Conservation (phyloP, 2,888 invertebrate species). For the Bombyx huttoni region DNA sequence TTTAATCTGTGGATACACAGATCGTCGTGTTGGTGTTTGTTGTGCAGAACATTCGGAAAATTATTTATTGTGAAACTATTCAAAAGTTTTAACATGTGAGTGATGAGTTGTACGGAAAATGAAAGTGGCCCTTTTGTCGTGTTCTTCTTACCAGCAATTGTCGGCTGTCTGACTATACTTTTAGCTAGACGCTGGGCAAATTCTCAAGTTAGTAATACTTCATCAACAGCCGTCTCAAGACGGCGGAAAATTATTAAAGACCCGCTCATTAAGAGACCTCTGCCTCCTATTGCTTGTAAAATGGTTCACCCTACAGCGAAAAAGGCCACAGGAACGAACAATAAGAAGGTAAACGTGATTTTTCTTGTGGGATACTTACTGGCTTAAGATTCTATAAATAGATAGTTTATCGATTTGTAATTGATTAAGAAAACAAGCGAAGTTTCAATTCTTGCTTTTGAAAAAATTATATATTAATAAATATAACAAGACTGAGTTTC, state of each 20-base stretch:
- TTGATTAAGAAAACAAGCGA: too few relatives aligned
- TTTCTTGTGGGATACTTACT: not conserved
- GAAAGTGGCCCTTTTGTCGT: slow-evolving; percentile 71
- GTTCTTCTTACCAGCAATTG: slow-evolving; percentile 67
- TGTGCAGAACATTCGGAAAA: slow-evolving; percentile 2
- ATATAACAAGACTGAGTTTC: too few relatives aligned
- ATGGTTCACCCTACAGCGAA: slow-evolving; percentile 58
- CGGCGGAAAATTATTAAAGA: slow-evolving; percentile 68
- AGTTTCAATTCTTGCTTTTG: too few relatives aligned
- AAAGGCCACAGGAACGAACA: slow-evolving; percentile 36
- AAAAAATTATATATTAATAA: too few relatives aligned
- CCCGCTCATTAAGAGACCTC: slow-evolving; percentile 55
- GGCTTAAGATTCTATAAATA: not conserved
- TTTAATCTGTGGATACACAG: not conserved
- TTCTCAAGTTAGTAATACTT: slow-evolving; percentile 54
- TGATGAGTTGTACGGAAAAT: slow-evolving; percentile 73
- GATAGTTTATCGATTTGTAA: too few relatives aligned
- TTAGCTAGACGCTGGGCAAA: slow-evolving; percentile 64
- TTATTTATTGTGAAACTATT: slow-evolving; percentile 43
- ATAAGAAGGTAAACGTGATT: slow-evolving; percentile 38
- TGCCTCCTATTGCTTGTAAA: slow-evolving; percentile 54
- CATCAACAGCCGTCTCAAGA: slow-evolving; percentile 61
- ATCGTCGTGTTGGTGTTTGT: not conserved
- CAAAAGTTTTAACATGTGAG: slow-evolving; percentile 66
- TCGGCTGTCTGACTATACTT: slow-evolving; percentile 66